Evolutionary conservation across 2,113 vertebrate genomes (phyloP).

Genomic region (Podiceps cristatus): DNA sequence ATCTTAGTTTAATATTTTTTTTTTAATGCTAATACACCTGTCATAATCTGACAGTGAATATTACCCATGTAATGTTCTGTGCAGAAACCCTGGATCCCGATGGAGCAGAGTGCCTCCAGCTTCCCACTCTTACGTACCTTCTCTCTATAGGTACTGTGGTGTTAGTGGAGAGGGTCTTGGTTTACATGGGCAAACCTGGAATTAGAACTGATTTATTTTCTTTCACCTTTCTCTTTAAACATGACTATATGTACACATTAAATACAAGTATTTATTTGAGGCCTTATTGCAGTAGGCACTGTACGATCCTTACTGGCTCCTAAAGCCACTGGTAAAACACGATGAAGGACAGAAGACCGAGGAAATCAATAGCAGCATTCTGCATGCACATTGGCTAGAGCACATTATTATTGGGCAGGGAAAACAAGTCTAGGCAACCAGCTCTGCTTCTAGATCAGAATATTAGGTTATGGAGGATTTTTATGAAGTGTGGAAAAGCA

Average conservation of each 20-base stretch:
- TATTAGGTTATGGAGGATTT: background rate
- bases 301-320: background rate
- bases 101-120: background rate
- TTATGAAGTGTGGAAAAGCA: conserved; percentile 32
- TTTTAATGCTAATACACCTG: background rate
- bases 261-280: background rate
- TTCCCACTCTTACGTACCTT: background rate
- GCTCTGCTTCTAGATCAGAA: background rate
- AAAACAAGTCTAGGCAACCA: background rate
- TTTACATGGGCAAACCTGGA: background rate
- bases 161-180: background rate
- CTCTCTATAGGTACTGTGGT: background rate
- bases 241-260: background rate
- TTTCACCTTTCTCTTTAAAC: background rate
- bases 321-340: background rate
- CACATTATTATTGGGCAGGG: background rate
- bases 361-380: background rate
- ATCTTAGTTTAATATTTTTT: background rate
- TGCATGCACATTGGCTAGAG: background rate
- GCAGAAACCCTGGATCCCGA: background rate
- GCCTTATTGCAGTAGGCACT: background rate
- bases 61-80: background rate
- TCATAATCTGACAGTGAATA: background rate
- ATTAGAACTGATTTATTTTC: background rate
- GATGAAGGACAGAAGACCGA: background rate